These are phyloP conservation scores for Eulithis prunata DNA, from an alignment of 2,888 invertebrate species.

Conservation along the genomic window DNA sequence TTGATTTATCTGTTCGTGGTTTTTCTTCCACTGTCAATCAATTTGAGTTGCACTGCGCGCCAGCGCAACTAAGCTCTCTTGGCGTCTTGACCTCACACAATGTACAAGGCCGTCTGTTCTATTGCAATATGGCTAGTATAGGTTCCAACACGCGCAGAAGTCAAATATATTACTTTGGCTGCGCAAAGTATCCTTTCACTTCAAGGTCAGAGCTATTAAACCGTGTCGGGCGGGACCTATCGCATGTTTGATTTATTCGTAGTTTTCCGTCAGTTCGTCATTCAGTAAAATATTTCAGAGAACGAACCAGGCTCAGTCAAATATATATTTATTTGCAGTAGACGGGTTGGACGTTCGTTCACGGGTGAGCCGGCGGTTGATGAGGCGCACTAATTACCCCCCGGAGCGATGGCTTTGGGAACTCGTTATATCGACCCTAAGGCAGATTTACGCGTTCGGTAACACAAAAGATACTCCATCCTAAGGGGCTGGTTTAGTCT, in stretches of 20 bases:
- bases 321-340: conserved; percentile 15
- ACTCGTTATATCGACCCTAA: conserved; percentile 27
- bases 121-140: too few relatives aligned
- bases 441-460: conserved; percentile 17
- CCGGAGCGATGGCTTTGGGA: conserved; percentile 36
- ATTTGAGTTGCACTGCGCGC: too few relatives aligned
- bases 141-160: too few relatives aligned
- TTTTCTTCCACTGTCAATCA: too few relatives aligned
- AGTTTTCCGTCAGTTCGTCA: conserved; percentile 9
- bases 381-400: conserved; percentile 44
- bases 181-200: too few relatives aligned
- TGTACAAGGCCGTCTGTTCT: too few relatives aligned
- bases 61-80: too few relatives aligned
- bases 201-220: too few relatives aligned
- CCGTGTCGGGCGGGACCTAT: too few relatives aligned
- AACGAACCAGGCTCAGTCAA: conserved; percentile 6
- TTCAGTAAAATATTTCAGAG: conserved; percentile 1
- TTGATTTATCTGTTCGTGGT: too few relatives aligned
- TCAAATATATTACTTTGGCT: too few relatives aligned
- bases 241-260: background rate
- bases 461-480: conserved; percentile 15
- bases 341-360: conserved; percentile 28
- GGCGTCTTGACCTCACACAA: too few relatives aligned
- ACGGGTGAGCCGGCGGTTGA: conserved; percentile 39
- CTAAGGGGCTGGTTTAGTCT: conserved; percentile 1